These are phyloP conservation scores for Larimichthys crocea DNA, from an alignment of 2,113 vertebrate species.

Conservation along the genomic window DNA sequence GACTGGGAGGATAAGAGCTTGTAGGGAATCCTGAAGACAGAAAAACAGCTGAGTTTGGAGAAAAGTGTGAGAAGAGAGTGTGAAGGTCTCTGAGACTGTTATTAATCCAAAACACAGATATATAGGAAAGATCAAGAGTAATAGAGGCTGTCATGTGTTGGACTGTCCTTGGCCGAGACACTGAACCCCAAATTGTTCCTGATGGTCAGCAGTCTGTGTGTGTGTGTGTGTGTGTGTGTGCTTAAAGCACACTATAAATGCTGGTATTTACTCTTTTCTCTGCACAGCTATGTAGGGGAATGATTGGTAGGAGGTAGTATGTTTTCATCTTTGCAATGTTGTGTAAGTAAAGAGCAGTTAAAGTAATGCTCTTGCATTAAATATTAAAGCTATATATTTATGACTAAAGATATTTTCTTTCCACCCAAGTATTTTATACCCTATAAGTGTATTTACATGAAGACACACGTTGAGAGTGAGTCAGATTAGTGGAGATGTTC, in stretches of 20 bases:
- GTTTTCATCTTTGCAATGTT: not conserved
- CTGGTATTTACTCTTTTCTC: not conserved
- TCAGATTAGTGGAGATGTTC: not conserved
- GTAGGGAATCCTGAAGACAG: not conserved
- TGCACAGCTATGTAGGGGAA: not conserved
- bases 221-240: not conserved
- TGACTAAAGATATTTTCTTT: not conserved
- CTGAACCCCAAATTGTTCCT: not conserved
- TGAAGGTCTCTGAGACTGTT: not conserved
- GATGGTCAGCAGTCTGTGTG: not conserved
- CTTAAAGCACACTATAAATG: not conserved
- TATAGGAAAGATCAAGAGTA: not conserved
- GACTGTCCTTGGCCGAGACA: not conserved
- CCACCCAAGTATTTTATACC: not conserved
- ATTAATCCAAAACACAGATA: not conserved
- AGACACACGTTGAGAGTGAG: not conserved
- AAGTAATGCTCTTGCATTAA: not conserved
- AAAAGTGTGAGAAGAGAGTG: not conserved
- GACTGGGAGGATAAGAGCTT: not conserved
- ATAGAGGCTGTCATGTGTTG: not conserved
- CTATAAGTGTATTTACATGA: not conserved
- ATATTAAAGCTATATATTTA: not conserved
- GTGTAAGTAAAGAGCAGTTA: no score
- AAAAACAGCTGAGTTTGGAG: not conserved
- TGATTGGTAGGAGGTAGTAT: not conserved